Percentiles rank a stretch among this genome's conserved stretches.
Evolutionary conservation across 2,113 vertebrate species (phyloP).

Genomic region (Centropus bengalensis): DNA sequence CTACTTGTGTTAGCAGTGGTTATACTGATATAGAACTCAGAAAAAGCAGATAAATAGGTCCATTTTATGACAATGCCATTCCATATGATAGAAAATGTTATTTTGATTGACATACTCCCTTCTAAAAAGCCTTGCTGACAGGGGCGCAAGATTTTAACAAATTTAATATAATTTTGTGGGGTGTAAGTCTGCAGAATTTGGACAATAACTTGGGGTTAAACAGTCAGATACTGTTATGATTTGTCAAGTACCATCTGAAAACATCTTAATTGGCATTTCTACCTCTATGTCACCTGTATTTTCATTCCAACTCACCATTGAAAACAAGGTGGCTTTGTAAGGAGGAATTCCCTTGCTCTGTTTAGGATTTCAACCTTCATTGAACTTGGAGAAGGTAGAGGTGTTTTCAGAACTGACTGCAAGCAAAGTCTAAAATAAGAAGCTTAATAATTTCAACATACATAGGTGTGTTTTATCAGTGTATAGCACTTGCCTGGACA

Average conservation of each 20-base stretch:
- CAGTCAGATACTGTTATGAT: background rate
- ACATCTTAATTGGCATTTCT: background rate
- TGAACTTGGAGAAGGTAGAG: background rate
- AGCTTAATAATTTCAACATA: background rate
- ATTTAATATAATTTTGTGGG: background rate
- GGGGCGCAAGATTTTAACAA: background rate
- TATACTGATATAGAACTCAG: background rate
- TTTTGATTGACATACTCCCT: fast-evolving
- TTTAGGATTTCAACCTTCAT: background rate
- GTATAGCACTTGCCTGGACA: background rate
- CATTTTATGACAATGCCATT: background rate
- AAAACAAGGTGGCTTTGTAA: background rate
- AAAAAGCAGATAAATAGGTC: background rate
- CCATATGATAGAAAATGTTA: background rate
- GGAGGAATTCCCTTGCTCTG: background rate
- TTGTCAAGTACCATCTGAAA: background rate
- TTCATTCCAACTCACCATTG: background rate
- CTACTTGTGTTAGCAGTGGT: background rate
- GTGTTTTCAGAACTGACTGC: background rate
- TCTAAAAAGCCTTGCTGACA: background rate
- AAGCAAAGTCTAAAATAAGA: background rate
- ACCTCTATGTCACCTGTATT: background rate
- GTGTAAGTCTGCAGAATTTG: background rate
- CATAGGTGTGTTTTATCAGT: background rate
- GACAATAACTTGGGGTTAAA: background rate